phyloP scores from a whole-genome alignment of 2,113 vertebrate genomes.

The Tretioscincus oriximinensis region DNA sequence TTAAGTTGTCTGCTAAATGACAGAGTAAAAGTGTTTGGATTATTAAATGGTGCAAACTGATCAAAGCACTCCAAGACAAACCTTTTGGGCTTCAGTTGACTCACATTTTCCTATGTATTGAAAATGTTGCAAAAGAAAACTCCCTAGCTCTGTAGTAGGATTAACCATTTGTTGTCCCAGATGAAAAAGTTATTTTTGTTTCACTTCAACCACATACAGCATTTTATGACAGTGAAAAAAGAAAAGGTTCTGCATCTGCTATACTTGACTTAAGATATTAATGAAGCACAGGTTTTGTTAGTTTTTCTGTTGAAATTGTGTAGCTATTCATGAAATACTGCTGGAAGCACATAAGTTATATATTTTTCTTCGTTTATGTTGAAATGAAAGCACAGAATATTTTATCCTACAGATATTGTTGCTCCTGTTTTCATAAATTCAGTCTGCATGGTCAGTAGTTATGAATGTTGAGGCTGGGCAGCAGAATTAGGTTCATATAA shows the following conservation, averaged over 20 bases:
- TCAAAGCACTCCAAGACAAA: conserved; percentile 56
- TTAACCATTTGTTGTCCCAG: conserved; percentile 36
- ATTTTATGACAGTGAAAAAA: neutral
- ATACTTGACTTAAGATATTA: neutral
- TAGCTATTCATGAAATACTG: neutral
- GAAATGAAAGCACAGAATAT: neutral
- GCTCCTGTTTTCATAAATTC: neutral
- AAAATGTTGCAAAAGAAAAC: conserved; percentile 37
- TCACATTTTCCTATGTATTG: conserved; percentile 28
- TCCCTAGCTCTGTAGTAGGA: conserved; percentile 12
- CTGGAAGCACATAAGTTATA: neutral
- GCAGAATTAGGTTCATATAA: no score
- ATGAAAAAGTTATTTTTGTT: neutral
- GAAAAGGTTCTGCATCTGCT: neutral
- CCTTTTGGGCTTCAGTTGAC: conserved; percentile 43
- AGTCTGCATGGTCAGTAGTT: no score
- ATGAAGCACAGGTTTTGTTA: neutral
- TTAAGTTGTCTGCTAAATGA: conserved; percentile 56
- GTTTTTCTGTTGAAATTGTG: neutral
- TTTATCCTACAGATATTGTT: neutral
- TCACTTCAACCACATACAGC: neutral
- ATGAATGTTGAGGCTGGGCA: no score
- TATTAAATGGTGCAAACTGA: conserved; percentile 56
- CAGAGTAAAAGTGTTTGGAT: conserved; percentile 53
- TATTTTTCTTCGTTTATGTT: neutral